These are phyloP conservation scores for Lasiommata megera DNA, from an alignment of 2,888 invertebrate genomes.

Conservation along the genomic window DNA sequence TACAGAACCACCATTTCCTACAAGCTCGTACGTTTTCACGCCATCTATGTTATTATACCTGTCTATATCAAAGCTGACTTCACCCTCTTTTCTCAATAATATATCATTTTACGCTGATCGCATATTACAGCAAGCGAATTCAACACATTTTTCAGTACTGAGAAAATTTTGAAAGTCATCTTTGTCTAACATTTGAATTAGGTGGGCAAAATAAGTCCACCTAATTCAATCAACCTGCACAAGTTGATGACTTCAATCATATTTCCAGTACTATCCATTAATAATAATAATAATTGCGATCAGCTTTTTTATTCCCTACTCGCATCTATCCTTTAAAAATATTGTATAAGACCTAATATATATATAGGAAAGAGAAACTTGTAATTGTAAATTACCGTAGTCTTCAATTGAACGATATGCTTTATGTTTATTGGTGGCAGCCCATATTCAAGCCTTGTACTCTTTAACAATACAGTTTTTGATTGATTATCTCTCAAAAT, in stretches of 20 bases:
- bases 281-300: not conserved
- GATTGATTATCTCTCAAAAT: not conserved
- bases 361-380: conserved; percentile 78
- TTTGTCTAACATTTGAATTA: too few species aligned
- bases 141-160: not conserved
- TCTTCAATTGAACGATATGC: conserved; percentile 81
- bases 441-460: conserved; percentile 48
- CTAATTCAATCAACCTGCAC: not conserved
- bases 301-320: conserved; percentile 41
- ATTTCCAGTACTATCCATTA: not conserved
- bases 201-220: too few species aligned
- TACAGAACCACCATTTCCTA: conserved; percentile 62
- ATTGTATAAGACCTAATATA: conserved; percentile 76
- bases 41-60: conserved; percentile 56
- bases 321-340: conserved; percentile 59
- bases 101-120: conserved; percentile 36
- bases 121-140: not conserved
- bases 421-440: conserved; percentile 77
- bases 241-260: not conserved
- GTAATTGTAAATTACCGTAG: conserved; percentile 75
- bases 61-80: conserved; percentile 52
- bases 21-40: conserved; percentile 68
- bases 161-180: not conserved
- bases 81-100: conserved; percentile 57
- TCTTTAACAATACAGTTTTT: conserved; percentile 30